These are phyloP conservation scores for Cercocebus atys DNA, from an alignment of 2,113 vertebrate genomes.

Conservation along the genomic window DNA sequence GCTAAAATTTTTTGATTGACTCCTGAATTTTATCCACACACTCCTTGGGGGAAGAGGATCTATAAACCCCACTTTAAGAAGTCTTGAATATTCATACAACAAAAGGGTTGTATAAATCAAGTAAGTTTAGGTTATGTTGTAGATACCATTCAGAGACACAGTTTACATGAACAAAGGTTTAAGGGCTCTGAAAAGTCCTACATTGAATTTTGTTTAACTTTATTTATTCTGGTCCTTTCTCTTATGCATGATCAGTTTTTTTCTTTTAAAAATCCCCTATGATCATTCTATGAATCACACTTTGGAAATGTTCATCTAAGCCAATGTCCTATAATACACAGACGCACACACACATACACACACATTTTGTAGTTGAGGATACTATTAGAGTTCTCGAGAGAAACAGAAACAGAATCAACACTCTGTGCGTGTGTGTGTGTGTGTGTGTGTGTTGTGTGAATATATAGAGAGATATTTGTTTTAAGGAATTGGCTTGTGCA, in stretches of 20 bases:
- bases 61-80: not conserved
- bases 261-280: not conserved
- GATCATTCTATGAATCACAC: not conserved
- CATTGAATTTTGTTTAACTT: not conserved
- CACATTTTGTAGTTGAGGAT: not conserved
- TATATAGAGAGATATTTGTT: not conserved
- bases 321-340: not conserved
- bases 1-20: not conserved
- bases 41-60: not conserved
- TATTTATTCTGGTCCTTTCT: not conserved
- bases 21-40: not conserved
- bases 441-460: not conserved
- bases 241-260: not conserved
- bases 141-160: not conserved
- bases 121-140: not conserved
- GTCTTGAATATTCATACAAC: not conserved
- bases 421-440: not conserved
- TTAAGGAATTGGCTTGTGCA: not conserved
- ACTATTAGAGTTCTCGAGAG: not conserved
- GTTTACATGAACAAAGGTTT: not conserved
- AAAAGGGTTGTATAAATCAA: not conserved
- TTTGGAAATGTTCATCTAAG: not conserved
- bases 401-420: not conserved
- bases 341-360: not conserved
- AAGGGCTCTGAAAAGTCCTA: not conserved